Conservation (phyloP, 2,888 invertebrate species). For the Coenonympha arcania region DNA sequence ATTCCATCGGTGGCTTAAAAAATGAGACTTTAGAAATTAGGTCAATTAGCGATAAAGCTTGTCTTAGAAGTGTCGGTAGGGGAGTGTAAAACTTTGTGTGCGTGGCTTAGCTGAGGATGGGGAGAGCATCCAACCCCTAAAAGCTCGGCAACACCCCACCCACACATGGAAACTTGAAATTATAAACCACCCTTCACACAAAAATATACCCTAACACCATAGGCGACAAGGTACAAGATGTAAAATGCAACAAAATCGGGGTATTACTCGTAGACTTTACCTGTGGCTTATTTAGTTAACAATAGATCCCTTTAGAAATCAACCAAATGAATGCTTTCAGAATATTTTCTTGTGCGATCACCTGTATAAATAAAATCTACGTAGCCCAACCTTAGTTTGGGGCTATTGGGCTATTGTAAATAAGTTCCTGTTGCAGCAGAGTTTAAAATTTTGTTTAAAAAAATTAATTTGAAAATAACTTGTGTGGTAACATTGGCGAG, state of each 20-base stretch:
- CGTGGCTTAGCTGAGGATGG: conserved; percentile 41
- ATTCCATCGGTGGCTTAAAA: conserved; percentile 33
- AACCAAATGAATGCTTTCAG: conserved; percentile 38
- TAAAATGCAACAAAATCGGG: neutral
- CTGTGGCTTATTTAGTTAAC: conserved; percentile 47
- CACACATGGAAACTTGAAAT: conserved; percentile 19
- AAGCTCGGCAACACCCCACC: conserved; percentile 38
- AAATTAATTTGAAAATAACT: too few species aligned
- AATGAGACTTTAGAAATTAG: conserved; percentile 52
- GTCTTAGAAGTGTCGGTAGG: conserved; percentile 44
- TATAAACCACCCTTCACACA: neutral
- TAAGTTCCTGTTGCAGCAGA: too few species aligned
- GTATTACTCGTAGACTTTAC: conserved; percentile 32
- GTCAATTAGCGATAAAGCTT: conserved; percentile 61
- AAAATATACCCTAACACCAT: neutral
- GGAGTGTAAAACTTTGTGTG: conserved; percentile 40
- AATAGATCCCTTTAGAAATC: conserved; percentile 49
- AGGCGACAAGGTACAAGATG: neutral
- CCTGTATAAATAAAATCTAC: neutral
- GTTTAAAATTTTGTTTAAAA: too few species aligned
- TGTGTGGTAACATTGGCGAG: too few species aligned
- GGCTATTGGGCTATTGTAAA: neutral
- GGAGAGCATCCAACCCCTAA: conserved; percentile 50
- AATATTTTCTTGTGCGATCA: conserved; percentile 38
- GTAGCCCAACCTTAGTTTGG: neutral